Conservation (phyloP, 2,888 invertebrate genomes). For the Bugula neritina region DNA sequence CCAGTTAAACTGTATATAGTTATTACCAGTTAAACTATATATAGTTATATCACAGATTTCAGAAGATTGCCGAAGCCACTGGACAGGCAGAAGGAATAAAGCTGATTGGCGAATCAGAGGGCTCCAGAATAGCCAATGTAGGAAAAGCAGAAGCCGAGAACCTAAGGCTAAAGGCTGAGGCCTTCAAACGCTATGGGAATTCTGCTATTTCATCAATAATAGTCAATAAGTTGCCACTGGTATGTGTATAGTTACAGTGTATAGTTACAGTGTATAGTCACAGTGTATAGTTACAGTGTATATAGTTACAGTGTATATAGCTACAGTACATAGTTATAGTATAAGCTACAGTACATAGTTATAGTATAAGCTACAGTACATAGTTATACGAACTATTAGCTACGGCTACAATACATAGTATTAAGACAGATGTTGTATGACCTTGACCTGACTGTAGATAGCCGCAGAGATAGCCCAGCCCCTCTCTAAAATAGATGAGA, state of each 20-base stretch:
- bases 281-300: no score
- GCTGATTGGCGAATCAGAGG: constrained; percentile 4
- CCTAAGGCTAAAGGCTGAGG: constrained; percentile 26
- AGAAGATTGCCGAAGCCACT: not conserved
- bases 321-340: no score
- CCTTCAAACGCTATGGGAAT: constrained; percentile 17
- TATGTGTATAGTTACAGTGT: not conserved
- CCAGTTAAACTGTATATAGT: no score
- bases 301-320: no score
- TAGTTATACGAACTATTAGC: no score
- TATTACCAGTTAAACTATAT: no score
- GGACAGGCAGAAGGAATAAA: constrained; percentile 24
- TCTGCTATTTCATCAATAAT: constrained; percentile 17
- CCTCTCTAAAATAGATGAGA: constrained; percentile 20
- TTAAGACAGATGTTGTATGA: no score
- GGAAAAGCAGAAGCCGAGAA: constrained; percentile 17
- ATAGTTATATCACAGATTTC: no score
- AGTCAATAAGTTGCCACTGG: constrained; percentile 9
- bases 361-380: not conserved
- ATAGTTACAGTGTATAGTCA: no score
- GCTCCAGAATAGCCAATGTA: not conserved
- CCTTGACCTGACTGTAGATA: no score
- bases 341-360: no score
- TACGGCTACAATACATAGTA: no score
- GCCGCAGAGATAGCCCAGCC: constrained; percentile 26